Conservation (phyloP, 1,140 invertebrate genomes). For the Agraylea sexmaculata region DNA sequence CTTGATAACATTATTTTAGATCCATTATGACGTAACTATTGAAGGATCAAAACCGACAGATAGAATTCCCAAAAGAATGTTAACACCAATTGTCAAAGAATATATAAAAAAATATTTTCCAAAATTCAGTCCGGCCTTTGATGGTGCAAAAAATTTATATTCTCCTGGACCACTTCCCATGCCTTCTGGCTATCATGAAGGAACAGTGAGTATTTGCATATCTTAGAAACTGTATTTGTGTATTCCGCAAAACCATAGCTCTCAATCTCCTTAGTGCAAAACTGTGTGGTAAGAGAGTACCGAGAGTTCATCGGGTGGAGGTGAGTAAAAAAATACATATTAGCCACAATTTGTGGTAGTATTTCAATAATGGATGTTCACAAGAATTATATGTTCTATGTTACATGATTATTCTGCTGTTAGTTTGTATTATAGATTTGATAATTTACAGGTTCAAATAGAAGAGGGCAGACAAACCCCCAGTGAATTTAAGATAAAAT, state of each 20-base stretch:
- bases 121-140: conserved; percentile 47
- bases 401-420: too few species aligned
- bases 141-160: conserved; percentile 57
- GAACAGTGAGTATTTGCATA: conserved; percentile 14
- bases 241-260: not conserved
- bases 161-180: conserved; percentile 20
- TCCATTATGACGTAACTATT: conserved; percentile 39
- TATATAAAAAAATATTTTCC: conserved; percentile 27
- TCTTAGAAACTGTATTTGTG: not conserved
- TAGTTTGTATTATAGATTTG: too few species aligned
- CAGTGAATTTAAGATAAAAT: conserved; percentile 42
- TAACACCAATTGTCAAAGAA: conserved; percentile 26
- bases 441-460: conserved; percentile 22
- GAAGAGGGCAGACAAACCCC: conserved; percentile 35
- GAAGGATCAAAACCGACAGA: conserved; percentile 35
- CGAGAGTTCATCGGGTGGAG: too few species aligned
- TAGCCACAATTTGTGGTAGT: too few species aligned
- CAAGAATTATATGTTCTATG: too few species aligned
- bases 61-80: conserved; percentile 27
- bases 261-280: too few species aligned
- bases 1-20: conserved; percentile 10
- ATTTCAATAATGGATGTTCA: too few species aligned
- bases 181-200: conserved; percentile 15
- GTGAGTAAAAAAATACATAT: too few species aligned
- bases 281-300: too few species aligned